These are phyloP conservation scores for Cricetomys ansorgei DNA, from an alignment of 2,113 vertebrate genomes.

Conservation along the genomic window DNA sequence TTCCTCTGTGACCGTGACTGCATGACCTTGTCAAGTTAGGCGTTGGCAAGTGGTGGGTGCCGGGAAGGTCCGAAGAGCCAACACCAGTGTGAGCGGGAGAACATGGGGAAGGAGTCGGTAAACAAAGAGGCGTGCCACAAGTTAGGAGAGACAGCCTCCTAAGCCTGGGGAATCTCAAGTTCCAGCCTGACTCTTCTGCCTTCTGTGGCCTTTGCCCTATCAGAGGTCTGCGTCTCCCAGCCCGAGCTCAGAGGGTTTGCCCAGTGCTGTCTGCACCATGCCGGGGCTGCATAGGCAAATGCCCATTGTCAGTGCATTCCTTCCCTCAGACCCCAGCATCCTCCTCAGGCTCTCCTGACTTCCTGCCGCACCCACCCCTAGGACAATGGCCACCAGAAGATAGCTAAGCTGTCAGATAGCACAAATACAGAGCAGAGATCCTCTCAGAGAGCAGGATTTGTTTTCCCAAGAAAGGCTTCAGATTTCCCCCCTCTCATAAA, in stretches of 20 bases:
- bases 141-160: background rate
- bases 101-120: background rate
- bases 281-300: background rate
- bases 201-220: too few relatives aligned
- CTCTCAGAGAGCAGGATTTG: background rate
- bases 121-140: background rate
- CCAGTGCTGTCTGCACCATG: background rate
- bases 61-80: accelerated
- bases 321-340: background rate
- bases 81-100: background rate
- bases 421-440: background rate
- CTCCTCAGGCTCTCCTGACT: background rate
- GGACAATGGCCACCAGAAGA: background rate
- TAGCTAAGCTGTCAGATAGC: background rate
- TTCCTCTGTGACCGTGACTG: background rate
- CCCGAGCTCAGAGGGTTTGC: too few relatives aligned
- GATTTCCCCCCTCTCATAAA: background rate
- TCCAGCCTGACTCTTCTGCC: background rate
- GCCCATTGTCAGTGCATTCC: accelerated
- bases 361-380: background rate
- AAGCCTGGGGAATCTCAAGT: background rate
- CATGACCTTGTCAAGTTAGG: background rate
- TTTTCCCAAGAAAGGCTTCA: background rate
- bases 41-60: too few relatives aligned
- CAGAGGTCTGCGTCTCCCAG: too few relatives aligned